Conservation (phyloP, 2,797 vertebrate species). For the Acanthis flammea region DNA sequence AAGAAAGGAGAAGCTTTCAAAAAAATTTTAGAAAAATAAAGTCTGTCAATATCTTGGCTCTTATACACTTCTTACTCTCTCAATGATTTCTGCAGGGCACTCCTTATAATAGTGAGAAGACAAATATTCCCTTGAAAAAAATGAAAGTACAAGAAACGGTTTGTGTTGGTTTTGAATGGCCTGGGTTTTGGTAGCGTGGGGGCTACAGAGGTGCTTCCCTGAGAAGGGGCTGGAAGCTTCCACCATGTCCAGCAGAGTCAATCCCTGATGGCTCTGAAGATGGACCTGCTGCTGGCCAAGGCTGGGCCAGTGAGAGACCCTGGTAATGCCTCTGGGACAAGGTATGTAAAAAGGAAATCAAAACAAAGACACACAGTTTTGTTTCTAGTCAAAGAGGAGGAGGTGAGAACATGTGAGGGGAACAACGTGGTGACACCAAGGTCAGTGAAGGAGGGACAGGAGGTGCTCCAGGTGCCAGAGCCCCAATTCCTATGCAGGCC, state of each 20-base stretch:
- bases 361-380: not conserved
- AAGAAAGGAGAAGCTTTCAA: not conserved
- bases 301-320: not conserved
- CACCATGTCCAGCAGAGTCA: too few species aligned
- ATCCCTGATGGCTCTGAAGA: too few species aligned
- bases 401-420: not conserved
- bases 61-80: not conserved
- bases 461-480: fast-evolving
- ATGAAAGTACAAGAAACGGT: fast-evolving
- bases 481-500: fast-evolving
- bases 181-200: not conserved
- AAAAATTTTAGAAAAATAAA: not conserved
- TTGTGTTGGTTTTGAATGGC: not conserved
- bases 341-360: not conserved
- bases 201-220: not conserved
- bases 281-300: not conserved
- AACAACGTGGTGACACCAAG: not conserved
- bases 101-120: not conserved
- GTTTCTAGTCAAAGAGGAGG: not conserved
- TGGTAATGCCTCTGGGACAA: not conserved
- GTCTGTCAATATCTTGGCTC: not conserved
- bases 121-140: not conserved
- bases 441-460: not conserved
- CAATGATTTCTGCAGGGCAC: not conserved
- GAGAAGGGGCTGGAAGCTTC: not conserved